phyloP scores from a whole-genome alignment of 2,113 vertebrate genomes.

The Ameiurus melas region DNA sequence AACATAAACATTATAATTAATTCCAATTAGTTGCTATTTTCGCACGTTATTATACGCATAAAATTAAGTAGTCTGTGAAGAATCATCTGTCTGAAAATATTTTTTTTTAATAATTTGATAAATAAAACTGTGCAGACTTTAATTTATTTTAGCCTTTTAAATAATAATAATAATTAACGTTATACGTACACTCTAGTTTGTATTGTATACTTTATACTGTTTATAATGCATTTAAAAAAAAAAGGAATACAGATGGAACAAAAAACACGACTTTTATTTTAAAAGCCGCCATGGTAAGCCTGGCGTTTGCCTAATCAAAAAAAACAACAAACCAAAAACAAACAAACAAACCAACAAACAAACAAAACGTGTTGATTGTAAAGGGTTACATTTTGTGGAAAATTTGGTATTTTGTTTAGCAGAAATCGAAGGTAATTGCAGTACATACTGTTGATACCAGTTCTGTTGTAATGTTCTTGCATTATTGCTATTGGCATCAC shows the following conservation, averaged over 20 bases:
- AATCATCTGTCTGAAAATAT: background rate
- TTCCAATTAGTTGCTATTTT: no score
- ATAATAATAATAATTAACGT: background rate
- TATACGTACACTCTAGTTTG: background rate
- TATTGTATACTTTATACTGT: background rate
- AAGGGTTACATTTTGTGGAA: background rate
- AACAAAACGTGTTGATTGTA: background rate
- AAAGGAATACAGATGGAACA: background rate
- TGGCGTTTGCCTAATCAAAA: background rate
- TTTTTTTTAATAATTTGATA: no score
- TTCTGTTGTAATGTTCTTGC: background rate
- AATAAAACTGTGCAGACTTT: no score
- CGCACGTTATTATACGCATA: background rate
- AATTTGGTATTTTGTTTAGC: background rate
- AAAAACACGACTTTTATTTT: slow-evolving; percentile 8
- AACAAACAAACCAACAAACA: background rate
- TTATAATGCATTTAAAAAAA: background rate
- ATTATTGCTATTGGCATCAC: background rate
- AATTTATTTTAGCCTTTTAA: no score
- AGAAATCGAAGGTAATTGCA: background rate
- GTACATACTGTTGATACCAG: background rate
- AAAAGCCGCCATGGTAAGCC: background rate
- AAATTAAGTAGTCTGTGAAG: background rate
- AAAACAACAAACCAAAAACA: background rate
- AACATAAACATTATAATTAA: background rate